These are phyloP conservation scores for Erethizon dorsatum DNA, from an alignment of 2,797 vertebrate genomes.

Conservation along the genomic window DNA sequence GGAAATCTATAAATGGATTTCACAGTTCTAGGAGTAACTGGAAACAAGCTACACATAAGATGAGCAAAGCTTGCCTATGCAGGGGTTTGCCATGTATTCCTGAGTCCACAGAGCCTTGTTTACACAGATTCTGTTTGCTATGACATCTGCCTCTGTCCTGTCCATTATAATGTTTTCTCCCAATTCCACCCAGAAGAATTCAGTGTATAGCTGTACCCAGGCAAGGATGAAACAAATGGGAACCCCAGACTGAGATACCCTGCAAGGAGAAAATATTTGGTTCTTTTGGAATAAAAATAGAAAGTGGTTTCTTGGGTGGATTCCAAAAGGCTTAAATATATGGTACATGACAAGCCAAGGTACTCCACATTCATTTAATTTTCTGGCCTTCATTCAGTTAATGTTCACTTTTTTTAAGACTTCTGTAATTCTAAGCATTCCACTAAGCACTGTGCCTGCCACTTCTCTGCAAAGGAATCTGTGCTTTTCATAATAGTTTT, in stretches of 20 bases:
- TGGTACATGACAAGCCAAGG: background rate
- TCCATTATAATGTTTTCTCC: background rate
- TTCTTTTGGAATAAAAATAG: constrained; percentile 1
- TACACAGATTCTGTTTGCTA: background rate
- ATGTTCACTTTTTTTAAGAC: background rate
- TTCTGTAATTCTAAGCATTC: background rate
- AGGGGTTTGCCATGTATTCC: background rate
- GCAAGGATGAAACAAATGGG: background rate
- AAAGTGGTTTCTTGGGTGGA: background rate
- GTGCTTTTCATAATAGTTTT: background rate
- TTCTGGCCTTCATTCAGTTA: background rate
- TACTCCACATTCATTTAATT: background rate
- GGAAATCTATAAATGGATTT: background rate
- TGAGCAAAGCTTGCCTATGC: background rate
- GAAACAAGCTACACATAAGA: background rate
- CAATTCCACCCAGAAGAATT: background rate
- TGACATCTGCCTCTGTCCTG: background rate
- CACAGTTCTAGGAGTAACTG: background rate
- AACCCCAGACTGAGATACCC: background rate
- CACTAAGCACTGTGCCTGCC: background rate
- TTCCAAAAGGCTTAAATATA: background rate
- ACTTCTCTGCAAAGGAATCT: background rate
- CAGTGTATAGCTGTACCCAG: background rate
- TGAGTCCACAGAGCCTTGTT: background rate
- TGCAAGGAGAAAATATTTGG: constrained; percentile 16